A percentile compares a stretch with the other conserved stretches of the same genome.
Evolutionary conservation across 1,140 invertebrate genomes (phyloP).

Genomic region (Drosophila oshimai): DNA sequence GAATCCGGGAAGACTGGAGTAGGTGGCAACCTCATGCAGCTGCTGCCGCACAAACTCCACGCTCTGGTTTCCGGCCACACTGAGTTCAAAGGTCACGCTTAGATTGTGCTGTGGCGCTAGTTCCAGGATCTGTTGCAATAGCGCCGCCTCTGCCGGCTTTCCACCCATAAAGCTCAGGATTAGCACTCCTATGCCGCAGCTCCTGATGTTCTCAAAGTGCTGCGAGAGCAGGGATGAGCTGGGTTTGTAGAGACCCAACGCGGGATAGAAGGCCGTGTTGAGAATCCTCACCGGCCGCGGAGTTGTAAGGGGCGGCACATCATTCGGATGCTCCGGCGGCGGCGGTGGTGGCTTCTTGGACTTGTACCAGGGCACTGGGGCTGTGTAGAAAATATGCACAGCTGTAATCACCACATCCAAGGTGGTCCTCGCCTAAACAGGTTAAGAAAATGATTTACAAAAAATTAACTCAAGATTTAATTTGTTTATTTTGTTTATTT

Average conservation of each 20-base stretch:
- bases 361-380: slow-evolving; percentile 79
- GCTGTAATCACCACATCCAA: slow-evolving; percentile 55
- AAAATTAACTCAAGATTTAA: too few species aligned
- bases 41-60: slow-evolving; percentile 71
- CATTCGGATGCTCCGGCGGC: slow-evolving; percentile 59
- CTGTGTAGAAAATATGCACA: slow-evolving; percentile 80
- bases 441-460: background rate
- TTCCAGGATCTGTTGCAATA: slow-evolving; percentile 64
- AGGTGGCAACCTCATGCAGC: slow-evolving; percentile 50
- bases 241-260: slow-evolving; percentile 74
- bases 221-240: slow-evolving; percentile 61
- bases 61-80: slow-evolving; percentile 69
- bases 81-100: slow-evolving; percentile 73
- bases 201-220: slow-evolving; percentile 77
- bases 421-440: slow-evolving; percentile 29
- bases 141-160: slow-evolving; percentile 42
- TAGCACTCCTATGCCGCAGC: slow-evolving; percentile 75
- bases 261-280: slow-evolving; percentile 79
- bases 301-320: slow-evolving; percentile 56
- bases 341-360: slow-evolving; percentile 56
- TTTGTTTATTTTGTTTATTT: too few species aligned
- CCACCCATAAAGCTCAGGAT: slow-evolving; percentile 54
- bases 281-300: slow-evolving; percentile 58
- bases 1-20: slow-evolving; percentile 83
- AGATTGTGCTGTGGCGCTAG: slow-evolving; percentile 74